Base-by-base conservation (phyloP, 2,888 invertebrate genomes). In the Malachius bipustulatus region DNA sequence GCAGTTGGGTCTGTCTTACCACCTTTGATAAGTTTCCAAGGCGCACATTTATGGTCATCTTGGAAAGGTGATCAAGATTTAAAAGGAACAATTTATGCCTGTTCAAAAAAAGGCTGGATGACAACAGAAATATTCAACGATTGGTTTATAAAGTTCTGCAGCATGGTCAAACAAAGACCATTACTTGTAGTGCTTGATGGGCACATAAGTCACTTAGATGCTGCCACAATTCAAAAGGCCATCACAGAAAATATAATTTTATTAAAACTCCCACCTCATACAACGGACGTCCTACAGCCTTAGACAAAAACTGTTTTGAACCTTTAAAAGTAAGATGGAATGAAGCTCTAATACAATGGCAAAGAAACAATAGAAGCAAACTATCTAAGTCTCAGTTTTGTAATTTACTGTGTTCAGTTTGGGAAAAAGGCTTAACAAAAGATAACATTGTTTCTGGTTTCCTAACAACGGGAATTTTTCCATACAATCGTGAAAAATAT, bases 21-120 rank as follows among this genome's bases (percentile, higher is more conserved):
- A n/a, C n/a, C n/a, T n/a, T n/a, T n/a, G 12, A 40, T 34, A 19
- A 38, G 28, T 14, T 40, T 30, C 30, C 35, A 35, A 28, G 40
- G 30, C 2, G n/a, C n/a, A n/a, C n/a, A 38, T 32, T 14, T 42
- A 9, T 40, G 40, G 40, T 27, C 26, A n/a, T 64, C 42, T 3
- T 45, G 45, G 45, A 45, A 40, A 33, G 42, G 38, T 28, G 27
- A 4, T 8, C 38, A 45, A 19, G 43, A 46, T 29, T 33, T 43
- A 32, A 14, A 30, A 33, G 34, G 19, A 33, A 46, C 39, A 3
- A 36, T 30, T 13, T 44, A 44, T 32, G 46, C 38, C 10, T 26
- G 29, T 16, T 45, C 42, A 26, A 42, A 41, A 2, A 47, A 42
- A 36, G 43, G 41, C 11, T 46, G 42, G 40, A 45, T 44, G 41